Evolutionary conservation across 2,113 vertebrate species (phyloP), one percentile per base, ranked within the genome.

Genomic region (Lanius ludovicianus): DNA sequence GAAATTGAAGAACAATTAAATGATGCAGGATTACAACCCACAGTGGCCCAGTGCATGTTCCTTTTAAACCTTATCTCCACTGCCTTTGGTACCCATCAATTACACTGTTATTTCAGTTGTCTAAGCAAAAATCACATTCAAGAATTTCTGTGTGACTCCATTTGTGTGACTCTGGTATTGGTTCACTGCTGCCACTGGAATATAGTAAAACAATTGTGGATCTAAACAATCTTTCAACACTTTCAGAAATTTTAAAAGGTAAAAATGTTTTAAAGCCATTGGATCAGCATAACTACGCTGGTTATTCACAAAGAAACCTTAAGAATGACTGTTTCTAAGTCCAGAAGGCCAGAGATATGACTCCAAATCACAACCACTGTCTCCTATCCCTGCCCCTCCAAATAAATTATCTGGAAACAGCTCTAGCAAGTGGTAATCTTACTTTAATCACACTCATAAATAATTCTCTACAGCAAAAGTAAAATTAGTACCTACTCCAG

Each of bases 401-500:
- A 52, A 52, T 22, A 63, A 63, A 69, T 37, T 33, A 76, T 18
- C 42, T 84, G 35, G 24, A 50, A 83, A 88, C n/a, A 82, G 52
- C 13, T 80, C 24, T 17, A 93, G 39, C 22, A 78, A 94, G 37
- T 11, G 6, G 39, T 10, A 87, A 28, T 8, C 57, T 74, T 50
- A 73, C 10, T 91, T 63, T 28, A 70, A 65, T 24, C 31, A 65
- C 23, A 75, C 27, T 46, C 7, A 41, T 22, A 90, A 70, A 37
- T 46, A 56, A 44, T 27, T 46, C 4, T 83, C 55, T 64, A 70
- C 7, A 77, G 15, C 24, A 78, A 44, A 92, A 89, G 23, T 16
- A 73, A 74, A 93, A 90, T 74, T 79, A 90, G n/a, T 70, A 98
- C 98, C 97, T 96, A 99, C 99, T 76, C 98, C 98, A 99, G 84